phyloP scores from a whole-genome alignment of 2,113 vertebrate species.

The Emberiza fucata region DNA sequence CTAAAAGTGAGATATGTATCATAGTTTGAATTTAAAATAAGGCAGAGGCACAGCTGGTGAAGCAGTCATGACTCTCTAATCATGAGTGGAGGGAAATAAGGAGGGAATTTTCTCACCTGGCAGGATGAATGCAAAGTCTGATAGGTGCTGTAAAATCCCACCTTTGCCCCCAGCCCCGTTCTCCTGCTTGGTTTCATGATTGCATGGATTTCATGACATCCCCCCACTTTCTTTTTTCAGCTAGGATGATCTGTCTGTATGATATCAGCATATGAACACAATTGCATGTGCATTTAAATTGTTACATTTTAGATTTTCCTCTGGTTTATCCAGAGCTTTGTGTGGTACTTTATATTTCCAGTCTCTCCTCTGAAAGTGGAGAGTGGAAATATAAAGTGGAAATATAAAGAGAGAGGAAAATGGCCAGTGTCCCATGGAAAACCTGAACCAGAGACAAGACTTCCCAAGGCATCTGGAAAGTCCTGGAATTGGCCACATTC shows the following conservation, averaged over 20 bases:
- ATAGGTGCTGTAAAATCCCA: not conserved
- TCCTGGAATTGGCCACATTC: not conserved
- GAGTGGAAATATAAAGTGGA: too few relatives aligned
- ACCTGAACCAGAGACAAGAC: not conserved
- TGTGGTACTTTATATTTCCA: not conserved
- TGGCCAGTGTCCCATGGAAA: not conserved
- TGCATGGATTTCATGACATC: not conserved
- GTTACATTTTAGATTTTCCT: not conserved
- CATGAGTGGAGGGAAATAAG: conserved; percentile 23
- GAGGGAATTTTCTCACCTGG: conserved; percentile 41
- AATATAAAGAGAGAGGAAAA: not conserved
- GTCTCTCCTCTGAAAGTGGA: not conserved
- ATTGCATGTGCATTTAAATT: not conserved
- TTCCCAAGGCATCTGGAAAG: not conserved
- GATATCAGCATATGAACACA: not conserved
- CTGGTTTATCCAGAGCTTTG: not conserved
- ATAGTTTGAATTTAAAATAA: conserved; percentile 71
- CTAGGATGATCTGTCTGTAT: not conserved
- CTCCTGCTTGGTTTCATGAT: not conserved
- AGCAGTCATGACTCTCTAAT: conserved; percentile 41
- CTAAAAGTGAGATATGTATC: conserved; percentile 69
- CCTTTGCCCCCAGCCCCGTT: not conserved
- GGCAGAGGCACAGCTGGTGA: conserved; percentile 62
- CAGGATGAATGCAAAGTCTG: not conserved
- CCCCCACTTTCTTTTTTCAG: not conserved